Evolutionary conservation across 2,113 vertebrate genomes (phyloP).

Genomic region (Phaethornis superciliosus): DNA sequence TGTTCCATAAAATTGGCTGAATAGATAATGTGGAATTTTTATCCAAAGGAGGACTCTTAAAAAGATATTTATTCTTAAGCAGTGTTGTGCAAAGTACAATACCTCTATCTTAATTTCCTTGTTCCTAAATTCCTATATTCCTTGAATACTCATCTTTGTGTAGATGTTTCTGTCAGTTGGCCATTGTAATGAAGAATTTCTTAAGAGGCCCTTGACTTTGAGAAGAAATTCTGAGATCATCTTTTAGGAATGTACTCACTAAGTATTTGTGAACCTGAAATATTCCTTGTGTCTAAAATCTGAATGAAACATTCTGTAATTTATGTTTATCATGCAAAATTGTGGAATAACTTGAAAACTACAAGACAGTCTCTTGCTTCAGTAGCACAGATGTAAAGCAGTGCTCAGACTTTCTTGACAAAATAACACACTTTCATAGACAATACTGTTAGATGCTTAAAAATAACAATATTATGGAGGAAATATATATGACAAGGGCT

Average conservation of each 20-base stretch:
- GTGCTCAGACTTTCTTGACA: not conserved
- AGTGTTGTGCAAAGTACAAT: not conserved
- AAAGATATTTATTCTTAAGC: not conserved
- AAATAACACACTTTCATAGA: not conserved
- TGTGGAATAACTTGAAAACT: not conserved
- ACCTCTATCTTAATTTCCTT: not conserved
- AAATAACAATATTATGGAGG: not conserved
- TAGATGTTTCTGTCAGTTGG: not conserved
- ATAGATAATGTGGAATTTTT: not conserved
- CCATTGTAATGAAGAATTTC: not conserved
- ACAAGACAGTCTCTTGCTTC: not conserved
- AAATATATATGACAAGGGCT: not conserved
- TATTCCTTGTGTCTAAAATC: not conserved
- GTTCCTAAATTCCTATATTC: not conserved
- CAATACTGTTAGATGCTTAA: not conserved
- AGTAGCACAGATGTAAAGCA: not conserved
- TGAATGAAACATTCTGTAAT: not conserved
- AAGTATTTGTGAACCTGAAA: not conserved
- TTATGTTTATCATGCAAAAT: not conserved
- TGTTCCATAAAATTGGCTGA: not conserved
- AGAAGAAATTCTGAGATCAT: not conserved
- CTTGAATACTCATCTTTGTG: not conserved
- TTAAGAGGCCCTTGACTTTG: not conserved
- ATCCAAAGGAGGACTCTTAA: not conserved
- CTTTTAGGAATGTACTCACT: not conserved